Conservation (phyloP, 2,888 invertebrate species). For the Perizoma flavofasciatum region DNA sequence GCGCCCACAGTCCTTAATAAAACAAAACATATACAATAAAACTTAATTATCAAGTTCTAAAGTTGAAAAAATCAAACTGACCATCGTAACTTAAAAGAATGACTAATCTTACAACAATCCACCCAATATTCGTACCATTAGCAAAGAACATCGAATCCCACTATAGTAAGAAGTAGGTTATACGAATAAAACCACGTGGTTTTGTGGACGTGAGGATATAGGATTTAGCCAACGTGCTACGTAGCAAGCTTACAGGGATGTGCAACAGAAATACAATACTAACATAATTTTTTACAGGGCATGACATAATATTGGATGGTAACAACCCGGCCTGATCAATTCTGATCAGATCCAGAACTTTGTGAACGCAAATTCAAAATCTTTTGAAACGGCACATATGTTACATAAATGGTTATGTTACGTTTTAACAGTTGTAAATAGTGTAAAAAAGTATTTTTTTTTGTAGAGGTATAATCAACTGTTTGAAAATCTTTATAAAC, state of each 20-base stretch:
- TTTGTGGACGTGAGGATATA: constrained; percentile 18
- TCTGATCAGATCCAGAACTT: neutral
- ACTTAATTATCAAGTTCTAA: neutral
- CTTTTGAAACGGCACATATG: too few species aligned
- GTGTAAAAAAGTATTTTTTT: too few species aligned
- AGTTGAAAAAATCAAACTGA: neutral
- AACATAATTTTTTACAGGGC: constrained; percentile 19
- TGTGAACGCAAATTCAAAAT: too few species aligned
- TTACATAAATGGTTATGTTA: neutral
- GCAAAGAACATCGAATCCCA: neutral
- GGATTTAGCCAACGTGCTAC: constrained; percentile 21
- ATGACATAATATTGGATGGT: constrained; percentile 8
- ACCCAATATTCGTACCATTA: neutral
- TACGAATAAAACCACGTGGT: constrained; percentile 14
- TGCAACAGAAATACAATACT: constrained; percentile 21
- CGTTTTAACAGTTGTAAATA: too few species aligned
- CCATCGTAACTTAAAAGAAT: too few species aligned
- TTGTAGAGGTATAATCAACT: too few species aligned
- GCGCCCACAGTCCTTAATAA: too few species aligned
- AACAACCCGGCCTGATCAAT: constrained; percentile 8
- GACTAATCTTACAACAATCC: neutral
- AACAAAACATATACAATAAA: too few species aligned
- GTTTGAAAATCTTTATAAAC: too few species aligned
- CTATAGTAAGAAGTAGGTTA: constrained; percentile 14
- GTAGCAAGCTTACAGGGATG: constrained; percentile 22